Evolutionary conservation across 1,140 invertebrate species (phyloP), one percentile per base, ranked within the genome.

Genomic region (Sycophila sp.): DNA sequence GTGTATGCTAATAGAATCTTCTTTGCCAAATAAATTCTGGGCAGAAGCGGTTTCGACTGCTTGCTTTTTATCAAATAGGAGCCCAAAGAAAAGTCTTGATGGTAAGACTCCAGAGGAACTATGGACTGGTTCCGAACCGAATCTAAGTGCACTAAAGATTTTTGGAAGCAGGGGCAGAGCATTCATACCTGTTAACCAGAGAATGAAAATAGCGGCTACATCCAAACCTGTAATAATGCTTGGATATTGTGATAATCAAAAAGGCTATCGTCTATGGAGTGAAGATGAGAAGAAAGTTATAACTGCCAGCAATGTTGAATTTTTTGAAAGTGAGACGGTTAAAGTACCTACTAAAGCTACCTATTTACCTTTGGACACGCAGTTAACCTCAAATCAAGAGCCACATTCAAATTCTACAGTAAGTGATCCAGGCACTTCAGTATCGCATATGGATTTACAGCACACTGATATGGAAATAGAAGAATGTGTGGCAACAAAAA

Each of bases 121-220:
- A 19, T 83, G 80, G 81, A 69, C 47, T 65, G 72, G 74, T 19
- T 49, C 70, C 40, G 76, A 70, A 45, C 69, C 72, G n/a, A 66
- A 82, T 74, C 53, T 87, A 2, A 73, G 49, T 15, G 66, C 85
- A 69, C 36, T 86, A 13, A 71, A 75, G 68, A 71, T 81, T 17
- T 87, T 87, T 79, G 84, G 84, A n/a, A 81, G 11, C 10, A 7
- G 17, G 17, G 79, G 49, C 60, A 65, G 49, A 80, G 78, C 2
- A 83, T 80, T 73, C 75, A 78, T 1, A 79, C 81, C 24, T 65
- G 86, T 62, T 85, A 85, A 13, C 72, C 74, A 24, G 34, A 80
- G 51, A 75, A 80, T 65, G 77, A 79, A 85, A 68, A 19, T 69
- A 10, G 85, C 83, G 59, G 59, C 80, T 26, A 34, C 58, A 17